Evolutionary conservation across 2,888 invertebrate species (phyloP), one percentile per base, ranked within the genome.

Genomic region (Leptopilina myrica): DNA sequence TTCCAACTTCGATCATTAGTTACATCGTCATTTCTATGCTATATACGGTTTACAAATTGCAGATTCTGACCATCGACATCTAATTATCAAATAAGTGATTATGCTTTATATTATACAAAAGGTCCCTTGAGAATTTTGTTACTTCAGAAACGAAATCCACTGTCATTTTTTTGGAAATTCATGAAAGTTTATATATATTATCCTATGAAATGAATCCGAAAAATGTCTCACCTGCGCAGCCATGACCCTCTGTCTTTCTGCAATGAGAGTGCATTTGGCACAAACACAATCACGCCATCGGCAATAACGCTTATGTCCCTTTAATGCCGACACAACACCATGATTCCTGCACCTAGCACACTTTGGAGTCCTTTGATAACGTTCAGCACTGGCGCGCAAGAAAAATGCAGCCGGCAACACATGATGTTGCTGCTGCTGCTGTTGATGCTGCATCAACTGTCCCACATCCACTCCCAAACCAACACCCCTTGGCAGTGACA

Each of bases 311-410:
- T 98, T 98, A 93, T 97, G 97, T 0, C 98, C 98, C 93, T 99
- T 99, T 78, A 98, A 93, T 7, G 97, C 97, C 43, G 98, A 98
- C 80, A 99, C 98, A 84, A 98, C 98, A 86, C 99, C 99, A 93
- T 99, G 99, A 93, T 99, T 99, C 81, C 99, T 94, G 91, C 99
- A 99, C 77, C 99, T 94, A 80, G 99, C 99, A 93, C 99, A 99
- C 93, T 99, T 99, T 64, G 99, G 99, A 20, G 99, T 98, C 85
- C 98, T 93, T 93, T 98, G 98, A 92, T 98, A 98, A 88, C 98
- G 94, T 91, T 98, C 98, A 33, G 96, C 96, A 81, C 93, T 92
- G 80, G 97, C 97, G 86, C 97, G 94, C 80, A 97, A 92, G 92
- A 97, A 97, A 92, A 97, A 97, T n/a, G 95, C 95, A 83, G 97